Conservation (phyloP, 2,797 vertebrate genomes). For the Schizopygopsis pylzovi region DNA sequence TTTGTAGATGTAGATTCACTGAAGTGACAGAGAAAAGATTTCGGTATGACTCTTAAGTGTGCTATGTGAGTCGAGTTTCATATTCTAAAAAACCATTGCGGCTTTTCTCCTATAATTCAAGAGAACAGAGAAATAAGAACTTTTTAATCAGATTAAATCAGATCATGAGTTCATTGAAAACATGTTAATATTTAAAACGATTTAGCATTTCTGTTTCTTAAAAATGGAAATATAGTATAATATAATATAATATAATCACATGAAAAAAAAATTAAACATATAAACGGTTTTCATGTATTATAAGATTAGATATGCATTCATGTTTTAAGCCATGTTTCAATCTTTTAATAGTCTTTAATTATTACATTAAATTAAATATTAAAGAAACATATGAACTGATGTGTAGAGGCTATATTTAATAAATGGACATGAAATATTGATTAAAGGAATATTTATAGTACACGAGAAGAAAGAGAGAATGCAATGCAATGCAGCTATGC, state of each 20-base stretch:
- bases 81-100: neutral
- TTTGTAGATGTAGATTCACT: slow-evolving; percentile 10
- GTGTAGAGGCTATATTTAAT: neutral
- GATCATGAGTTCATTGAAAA: neutral
- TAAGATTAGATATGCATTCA: neutral
- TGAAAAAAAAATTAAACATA: neutral
- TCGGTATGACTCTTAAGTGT: slow-evolving; percentile 39
- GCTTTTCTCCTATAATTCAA: slow-evolving; percentile 2
- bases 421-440: neutral
- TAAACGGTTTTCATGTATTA: neutral
- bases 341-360: neutral
- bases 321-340: neutral
- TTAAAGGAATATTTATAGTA: neutral
- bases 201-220: neutral
- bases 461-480: neutral
- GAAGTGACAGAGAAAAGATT: slow-evolving; percentile 23
- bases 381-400: neutral
- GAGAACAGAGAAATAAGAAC: neutral
- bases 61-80: slow-evolving; percentile 14
- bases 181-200: neutral
- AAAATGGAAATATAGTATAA: neutral
- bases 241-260: neutral
- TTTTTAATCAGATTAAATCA: neutral
- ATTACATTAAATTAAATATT: neutral
- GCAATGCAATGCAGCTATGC: neutral